phyloP scores from a whole-genome alignment of 2,888 invertebrate species.

The Caenorhabditis zanzibari region DNA sequence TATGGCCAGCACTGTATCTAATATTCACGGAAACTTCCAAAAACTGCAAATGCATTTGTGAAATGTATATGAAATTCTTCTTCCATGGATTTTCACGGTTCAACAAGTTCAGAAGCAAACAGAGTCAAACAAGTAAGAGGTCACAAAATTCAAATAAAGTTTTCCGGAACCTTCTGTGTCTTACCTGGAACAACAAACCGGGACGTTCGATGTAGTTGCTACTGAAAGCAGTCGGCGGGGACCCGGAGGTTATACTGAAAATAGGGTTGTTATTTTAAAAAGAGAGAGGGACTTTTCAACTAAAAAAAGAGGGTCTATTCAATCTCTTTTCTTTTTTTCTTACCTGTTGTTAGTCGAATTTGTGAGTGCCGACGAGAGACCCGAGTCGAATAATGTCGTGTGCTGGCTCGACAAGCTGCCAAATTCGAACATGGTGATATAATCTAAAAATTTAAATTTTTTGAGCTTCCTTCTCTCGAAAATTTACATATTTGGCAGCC shows the following conservation, averaged over 20 bases:
- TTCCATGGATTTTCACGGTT: conserved; percentile 40
- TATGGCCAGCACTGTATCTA: no score
- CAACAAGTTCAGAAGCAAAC: background rate
- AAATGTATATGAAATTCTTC: conserved; percentile 27
- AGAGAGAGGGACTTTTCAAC: background rate
- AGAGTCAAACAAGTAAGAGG: conserved; percentile 19
- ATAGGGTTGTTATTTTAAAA: background rate
- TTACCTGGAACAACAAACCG: conserved; percentile 53
- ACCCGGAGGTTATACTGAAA: conserved; percentile 65
- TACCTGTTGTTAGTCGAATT: conserved; percentile 66
- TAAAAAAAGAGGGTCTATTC: background rate
- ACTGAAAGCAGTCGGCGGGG: conserved; percentile 59
- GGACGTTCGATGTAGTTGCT: conserved; percentile 64
- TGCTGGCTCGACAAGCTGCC: conserved; percentile 61
- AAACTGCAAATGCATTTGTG: conserved; percentile 16
- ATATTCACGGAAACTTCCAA: conserved; percentile 4
- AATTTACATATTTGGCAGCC: conserved; percentile 43
- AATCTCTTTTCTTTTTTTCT: background rate
- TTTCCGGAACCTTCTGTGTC: background rate
- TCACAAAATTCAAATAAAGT: background rate
- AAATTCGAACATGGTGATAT: conserved; percentile 63
- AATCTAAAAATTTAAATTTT: conserved; percentile 12
- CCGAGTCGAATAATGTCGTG: conserved; percentile 62
- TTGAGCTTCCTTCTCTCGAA: background rate
- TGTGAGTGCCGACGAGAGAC: conserved; percentile 61